Evolutionary conservation across 2,113 vertebrate species (phyloP).

Genomic region (Hemicordylus capensis): DNA sequence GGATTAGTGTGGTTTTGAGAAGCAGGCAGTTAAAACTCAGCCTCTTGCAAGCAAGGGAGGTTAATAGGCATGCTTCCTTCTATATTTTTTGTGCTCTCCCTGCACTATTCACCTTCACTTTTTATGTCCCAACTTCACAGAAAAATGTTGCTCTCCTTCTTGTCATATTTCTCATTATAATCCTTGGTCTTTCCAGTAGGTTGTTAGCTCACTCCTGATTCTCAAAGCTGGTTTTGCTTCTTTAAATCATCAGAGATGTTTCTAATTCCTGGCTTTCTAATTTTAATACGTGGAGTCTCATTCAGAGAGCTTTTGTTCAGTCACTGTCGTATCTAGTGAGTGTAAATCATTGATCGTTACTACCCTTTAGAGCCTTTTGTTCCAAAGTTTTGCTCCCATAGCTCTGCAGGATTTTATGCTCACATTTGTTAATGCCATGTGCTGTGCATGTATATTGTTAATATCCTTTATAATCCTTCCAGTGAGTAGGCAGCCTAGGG

Average conservation of each 20-base stretch:
- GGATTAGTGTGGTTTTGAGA: neutral
- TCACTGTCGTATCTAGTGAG: rapidly evolving
- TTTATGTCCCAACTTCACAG: neutral
- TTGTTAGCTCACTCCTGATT: neutral
- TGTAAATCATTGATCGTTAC: neutral
- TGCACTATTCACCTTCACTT: neutral
- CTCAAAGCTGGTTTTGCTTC: neutral
- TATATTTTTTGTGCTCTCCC: too few species aligned
- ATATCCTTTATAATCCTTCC: conserved; percentile 7
- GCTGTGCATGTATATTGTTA: conserved; percentile 1
- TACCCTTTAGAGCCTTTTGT: conserved; percentile 5
- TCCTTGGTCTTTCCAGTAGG: neutral
- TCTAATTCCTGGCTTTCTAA: neutral
- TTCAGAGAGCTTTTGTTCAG: neutral
- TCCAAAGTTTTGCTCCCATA: conserved; percentile 47
- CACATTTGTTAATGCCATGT: conserved; percentile 17
- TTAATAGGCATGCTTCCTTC: neutral
- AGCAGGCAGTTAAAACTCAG: neutral
- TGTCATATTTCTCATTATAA: neutral
- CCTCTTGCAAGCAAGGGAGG: neutral
- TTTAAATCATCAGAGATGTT: neutral
- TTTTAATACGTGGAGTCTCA: neutral
- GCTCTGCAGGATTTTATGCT: conserved; percentile 1
- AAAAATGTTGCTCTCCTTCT: rapidly evolving
- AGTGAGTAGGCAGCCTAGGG: conserved; percentile 22